Percentiles rank a stretch among this genome's conserved stretches.
These are phyloP conservation scores for Netelia inedita DNA, from an alignment of 2,888 invertebrate genomes.

Conservation along the genomic window DNA sequence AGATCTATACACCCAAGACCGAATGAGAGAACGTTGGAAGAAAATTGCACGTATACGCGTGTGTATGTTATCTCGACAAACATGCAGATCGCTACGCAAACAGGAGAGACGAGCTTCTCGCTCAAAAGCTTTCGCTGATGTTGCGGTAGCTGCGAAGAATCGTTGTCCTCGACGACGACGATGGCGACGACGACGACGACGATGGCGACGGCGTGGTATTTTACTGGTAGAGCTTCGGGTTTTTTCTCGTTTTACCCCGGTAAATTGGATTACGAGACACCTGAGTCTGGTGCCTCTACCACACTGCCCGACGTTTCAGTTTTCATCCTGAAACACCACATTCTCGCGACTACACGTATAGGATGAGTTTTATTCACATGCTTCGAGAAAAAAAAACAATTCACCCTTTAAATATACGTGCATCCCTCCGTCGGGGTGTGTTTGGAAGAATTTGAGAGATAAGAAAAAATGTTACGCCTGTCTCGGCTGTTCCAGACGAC, in stretches of 20 bases:
- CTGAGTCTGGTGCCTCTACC: slow-evolving; percentile 45
- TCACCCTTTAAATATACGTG: not conserved
- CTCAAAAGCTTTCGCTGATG: slow-evolving; percentile 52
- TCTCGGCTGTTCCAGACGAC: slow-evolving; percentile 36
- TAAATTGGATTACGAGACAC: slow-evolving; percentile 61
- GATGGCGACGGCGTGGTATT: slow-evolving; percentile 16
- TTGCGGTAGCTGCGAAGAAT: slow-evolving; percentile 44
- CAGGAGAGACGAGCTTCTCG: slow-evolving; percentile 31
- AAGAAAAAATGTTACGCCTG: slow-evolving; percentile 22
- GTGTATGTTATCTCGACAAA: slow-evolving; percentile 62
- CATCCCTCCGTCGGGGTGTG: not conserved
- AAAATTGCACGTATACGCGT: not conserved
- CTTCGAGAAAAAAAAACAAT: too few species aligned
- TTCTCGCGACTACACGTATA: not conserved
- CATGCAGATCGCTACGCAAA: slow-evolving; percentile 62
- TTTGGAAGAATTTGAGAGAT: not conserved
- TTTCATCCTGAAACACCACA: slow-evolving; percentile 21
- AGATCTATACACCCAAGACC: slow-evolving; percentile 2
- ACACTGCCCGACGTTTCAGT: slow-evolving; percentile 36
- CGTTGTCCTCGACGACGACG: slow-evolving; percentile 27
- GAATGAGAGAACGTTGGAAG: slow-evolving; percentile 19
- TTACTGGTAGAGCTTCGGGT: slow-evolving; percentile 34
- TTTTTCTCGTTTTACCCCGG: slow-evolving; percentile 18
- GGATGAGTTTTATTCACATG: too few species aligned
- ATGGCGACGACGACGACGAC: slow-evolving; percentile 5